These are phyloP conservation scores for Hydropsyche tenuis DNA, from an alignment of 1,140 invertebrate species.

Conservation along the genomic window DNA sequence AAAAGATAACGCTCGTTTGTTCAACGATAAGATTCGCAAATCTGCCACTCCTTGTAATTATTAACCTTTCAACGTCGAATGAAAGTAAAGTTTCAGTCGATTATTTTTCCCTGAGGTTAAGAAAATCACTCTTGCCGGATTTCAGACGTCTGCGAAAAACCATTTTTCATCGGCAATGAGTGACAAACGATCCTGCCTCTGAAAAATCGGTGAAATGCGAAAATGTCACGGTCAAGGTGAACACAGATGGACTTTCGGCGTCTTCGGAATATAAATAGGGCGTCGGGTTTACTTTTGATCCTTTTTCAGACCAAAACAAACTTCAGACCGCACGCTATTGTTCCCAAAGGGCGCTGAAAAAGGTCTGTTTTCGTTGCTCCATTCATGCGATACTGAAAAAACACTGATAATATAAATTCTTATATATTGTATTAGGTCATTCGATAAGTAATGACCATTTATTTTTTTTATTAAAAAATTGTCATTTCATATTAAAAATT, in stretches of 20 bases:
- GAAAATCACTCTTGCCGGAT: neutral
- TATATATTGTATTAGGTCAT: no score
- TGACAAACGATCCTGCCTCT: neutral
- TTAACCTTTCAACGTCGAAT: no score
- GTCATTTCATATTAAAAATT: no score
- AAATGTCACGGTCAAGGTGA: slow-evolving; percentile 19
- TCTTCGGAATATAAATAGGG: slow-evolving; percentile 1
- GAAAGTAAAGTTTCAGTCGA: neutral
- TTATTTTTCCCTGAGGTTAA: neutral
- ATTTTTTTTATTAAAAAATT: no score
- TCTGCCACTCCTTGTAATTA: no score
- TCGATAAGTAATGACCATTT: no score
- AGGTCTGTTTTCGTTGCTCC: neutral
- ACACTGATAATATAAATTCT: no score
- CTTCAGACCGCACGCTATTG: neutral
- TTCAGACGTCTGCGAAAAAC: neutral
- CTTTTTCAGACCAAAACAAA: slow-evolving; percentile 1
- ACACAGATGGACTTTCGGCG: neutral
- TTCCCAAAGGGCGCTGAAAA: neutral
- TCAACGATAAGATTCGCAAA: no score
- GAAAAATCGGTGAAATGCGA: neutral
- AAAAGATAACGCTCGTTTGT: no score
- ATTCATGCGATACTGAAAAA: no score
- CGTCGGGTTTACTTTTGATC: neutral
- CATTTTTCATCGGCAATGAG: neutral